Percentiles rank a stretch among this genome's conserved stretches.
These are phyloP conservation scores for Mythimna impura DNA, from an alignment of 2,888 invertebrate genomes.

Conservation along the genomic window DNA sequence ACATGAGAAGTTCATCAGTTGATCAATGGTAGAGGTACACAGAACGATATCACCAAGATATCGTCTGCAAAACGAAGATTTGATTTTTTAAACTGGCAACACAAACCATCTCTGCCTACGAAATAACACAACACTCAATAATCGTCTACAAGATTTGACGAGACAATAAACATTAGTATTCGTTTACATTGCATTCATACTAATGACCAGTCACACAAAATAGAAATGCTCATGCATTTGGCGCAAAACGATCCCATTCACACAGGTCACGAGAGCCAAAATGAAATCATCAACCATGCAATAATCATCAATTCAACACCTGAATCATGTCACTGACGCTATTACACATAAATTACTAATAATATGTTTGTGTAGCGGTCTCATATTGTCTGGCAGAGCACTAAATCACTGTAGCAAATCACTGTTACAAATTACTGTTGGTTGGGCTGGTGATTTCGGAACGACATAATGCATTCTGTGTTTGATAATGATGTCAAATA, in stretches of 20 bases:
- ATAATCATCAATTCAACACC: constrained; percentile 51
- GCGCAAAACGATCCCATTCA: constrained; percentile 5
- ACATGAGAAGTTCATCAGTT: too few relatives aligned
- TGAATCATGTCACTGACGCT: constrained; percentile 51
- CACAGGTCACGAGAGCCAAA: constrained; percentile 15
- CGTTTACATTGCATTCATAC: not conserved
- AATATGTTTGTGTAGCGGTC: constrained; percentile 47
- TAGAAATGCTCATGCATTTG: not conserved
- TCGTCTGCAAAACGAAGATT: too few relatives aligned
- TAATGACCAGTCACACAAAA: not conserved
- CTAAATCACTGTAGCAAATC: constrained; percentile 56
- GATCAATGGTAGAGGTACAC: too few relatives aligned
- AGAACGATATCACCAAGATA: too few relatives aligned
- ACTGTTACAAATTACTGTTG: constrained; percentile 52
- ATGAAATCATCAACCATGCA: constrained; percentile 50
- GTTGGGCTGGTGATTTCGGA: constrained; percentile 39
- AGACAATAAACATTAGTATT: not conserved
- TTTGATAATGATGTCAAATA: constrained; percentile 50
- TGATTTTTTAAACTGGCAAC: too few relatives aligned
- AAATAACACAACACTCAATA: not conserved
- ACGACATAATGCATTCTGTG: constrained; percentile 40
- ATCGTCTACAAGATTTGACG: not conserved
- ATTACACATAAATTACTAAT: constrained; percentile 52
- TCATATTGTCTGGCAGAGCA: constrained; percentile 40
- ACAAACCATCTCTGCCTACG: too few relatives aligned